These are phyloP conservation scores for Leucosticte australis DNA, from an alignment of 2,113 vertebrate species.

Conservation along the genomic window DNA sequence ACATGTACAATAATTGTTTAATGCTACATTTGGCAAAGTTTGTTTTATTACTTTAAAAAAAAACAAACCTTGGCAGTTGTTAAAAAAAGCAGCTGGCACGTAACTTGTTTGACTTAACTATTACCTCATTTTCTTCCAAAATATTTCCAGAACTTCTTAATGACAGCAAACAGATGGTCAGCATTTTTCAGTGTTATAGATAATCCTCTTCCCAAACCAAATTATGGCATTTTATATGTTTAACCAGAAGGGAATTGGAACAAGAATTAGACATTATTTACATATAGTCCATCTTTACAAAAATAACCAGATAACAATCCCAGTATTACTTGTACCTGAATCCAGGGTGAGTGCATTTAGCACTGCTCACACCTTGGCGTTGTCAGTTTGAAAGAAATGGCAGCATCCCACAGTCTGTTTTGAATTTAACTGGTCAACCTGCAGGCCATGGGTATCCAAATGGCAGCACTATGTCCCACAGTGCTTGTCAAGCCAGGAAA, in stretches of 20 bases:
- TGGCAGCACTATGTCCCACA: neutral
- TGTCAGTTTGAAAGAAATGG: neutral
- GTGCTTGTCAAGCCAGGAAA: neutral
- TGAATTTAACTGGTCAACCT: neutral
- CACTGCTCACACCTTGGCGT: neutral
- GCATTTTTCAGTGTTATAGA: slow-evolving; percentile 33
- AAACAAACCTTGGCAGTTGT: slow-evolving; percentile 45
- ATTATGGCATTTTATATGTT: neutral
- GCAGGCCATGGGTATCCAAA: accelerated
- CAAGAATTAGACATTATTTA: neutral
- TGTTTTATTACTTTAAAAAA: slow-evolving; percentile 25
- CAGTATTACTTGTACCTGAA: neutral
- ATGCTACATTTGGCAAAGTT: slow-evolving; percentile 50
- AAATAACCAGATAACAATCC: neutral
- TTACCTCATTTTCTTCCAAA: slow-evolving; percentile 69
- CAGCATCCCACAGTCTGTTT: neutral
- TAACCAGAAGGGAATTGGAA: neutral
- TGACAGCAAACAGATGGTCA: slow-evolving; percentile 53
- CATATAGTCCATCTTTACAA: neutral
- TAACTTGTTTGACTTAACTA: slow-evolving; percentile 58
- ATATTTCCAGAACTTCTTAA: slow-evolving; percentile 55
- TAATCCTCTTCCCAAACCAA: slow-evolving; percentile 45
- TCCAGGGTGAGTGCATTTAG: neutral
- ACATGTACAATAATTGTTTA: slow-evolving; percentile 55
- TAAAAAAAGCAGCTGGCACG: slow-evolving; percentile 50